Base-by-base conservation (phyloP, 2,797 vertebrate species). In the Enteromius fasciolatus region DNA sequence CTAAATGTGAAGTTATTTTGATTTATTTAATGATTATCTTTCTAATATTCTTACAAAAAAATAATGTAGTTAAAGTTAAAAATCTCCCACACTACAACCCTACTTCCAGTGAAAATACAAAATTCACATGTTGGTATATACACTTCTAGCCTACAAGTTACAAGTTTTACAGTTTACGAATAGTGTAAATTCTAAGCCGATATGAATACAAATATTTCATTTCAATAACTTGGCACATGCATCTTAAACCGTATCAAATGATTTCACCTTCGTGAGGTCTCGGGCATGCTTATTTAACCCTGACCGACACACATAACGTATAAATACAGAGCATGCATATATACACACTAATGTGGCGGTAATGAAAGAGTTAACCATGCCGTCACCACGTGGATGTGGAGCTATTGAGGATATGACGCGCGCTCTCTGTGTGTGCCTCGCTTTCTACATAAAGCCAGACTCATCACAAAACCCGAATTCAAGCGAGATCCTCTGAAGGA, bases 401-500 rank as follows among this genome's bases (percentile, higher is more conserved):
- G 33, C 68, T 50, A 41, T 59, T 63, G 44, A 87, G 87, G 87
- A 87, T 86, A 76, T 87, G 87, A 87, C 87, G 87, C 87, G 77
- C 0, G 18, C 11, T 50, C 67, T 36, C 61, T n/a, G 11, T 54
- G 57, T 80, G 52, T 72, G 76, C 74, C 78, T 75, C 74, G 74
- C 31, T 83, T 68, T 54, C 57, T 70, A 59, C 80, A 84, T 80
- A 82, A 82, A 76, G 41, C 44, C 7, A 48, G 25, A 73, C 70
- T 54, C 50, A 59, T 39, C 66, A 61, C 52, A 77, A 77, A 39
- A 39, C 15, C 50, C 8, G 12, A 59, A 76, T 59, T 48, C 36
- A 59, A 61, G 59, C 54, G 25, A 36, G 63, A 57, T 31, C 50
- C 9, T 36, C 52, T 12, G 17, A 50, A 69, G 64, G 52, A 63